phyloP scores from a whole-genome alignment of 2,888 invertebrate species.

The Patella depressa region DNA sequence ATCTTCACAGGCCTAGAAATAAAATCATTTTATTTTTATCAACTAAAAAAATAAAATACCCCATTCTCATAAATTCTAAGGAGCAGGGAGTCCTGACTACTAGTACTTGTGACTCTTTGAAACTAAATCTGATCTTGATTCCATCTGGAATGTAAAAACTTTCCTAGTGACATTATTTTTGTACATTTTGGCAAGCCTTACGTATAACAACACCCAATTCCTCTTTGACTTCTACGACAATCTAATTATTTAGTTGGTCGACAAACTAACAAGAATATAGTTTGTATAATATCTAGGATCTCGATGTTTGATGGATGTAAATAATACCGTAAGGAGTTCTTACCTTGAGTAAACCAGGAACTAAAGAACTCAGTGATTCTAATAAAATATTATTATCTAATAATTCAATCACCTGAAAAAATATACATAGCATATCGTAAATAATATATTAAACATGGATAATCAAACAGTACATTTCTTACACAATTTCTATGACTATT shows the following conservation, averaged over 20 bases:
- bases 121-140: too few relatives aligned
- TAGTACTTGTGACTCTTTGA: too few relatives aligned
- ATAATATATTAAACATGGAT: neutral
- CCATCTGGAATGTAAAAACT: too few relatives aligned
- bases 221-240: too few relatives aligned
- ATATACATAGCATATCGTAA: slow-evolving; percentile 6
- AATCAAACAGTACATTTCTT: neutral
- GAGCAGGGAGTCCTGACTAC: neutral
- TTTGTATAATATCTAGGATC: too few relatives aligned
- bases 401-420: slow-evolving; percentile 80
- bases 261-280: too few relatives aligned
- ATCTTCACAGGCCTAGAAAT: slow-evolving; percentile 87
- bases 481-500: neutral
- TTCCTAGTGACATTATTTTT: too few relatives aligned
- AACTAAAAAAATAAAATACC: neutral
- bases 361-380: slow-evolving; percentile 81
- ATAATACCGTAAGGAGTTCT: neutral
- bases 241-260: too few relatives aligned
- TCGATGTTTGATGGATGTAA: too few relatives aligned
- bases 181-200: too few relatives aligned
- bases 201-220: too few relatives aligned
- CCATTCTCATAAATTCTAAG: neutral
- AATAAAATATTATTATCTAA: slow-evolving; percentile 81
- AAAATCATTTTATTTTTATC: neutral
- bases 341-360: slow-evolving; percentile 90